These are phyloP conservation scores for Heteropelma amictum DNA, from an alignment of 2,888 invertebrate genomes.

Conservation along the genomic window DNA sequence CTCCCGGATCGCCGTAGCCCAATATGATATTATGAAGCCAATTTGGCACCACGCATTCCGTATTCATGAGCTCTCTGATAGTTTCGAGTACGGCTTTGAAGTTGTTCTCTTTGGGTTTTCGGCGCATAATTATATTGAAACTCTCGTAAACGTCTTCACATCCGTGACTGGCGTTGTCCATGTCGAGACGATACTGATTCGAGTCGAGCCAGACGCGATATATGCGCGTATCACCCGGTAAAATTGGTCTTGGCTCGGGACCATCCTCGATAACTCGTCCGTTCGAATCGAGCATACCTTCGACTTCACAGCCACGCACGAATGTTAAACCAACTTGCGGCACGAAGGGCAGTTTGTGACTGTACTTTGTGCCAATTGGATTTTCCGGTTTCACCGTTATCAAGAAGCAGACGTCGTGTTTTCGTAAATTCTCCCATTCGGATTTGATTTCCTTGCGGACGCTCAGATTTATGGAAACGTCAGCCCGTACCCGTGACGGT, in stretches of 20 bases:
- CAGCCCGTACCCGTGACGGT: slow-evolving; percentile 96
- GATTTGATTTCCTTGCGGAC: slow-evolving; percentile 94
- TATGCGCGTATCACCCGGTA: slow-evolving; percentile 93
- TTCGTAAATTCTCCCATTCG: slow-evolving; percentile 98
- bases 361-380: slow-evolving; percentile 91
- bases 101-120: slow-evolving; percentile 99
- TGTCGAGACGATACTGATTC: slow-evolving; percentile 96
- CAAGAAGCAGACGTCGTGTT: slow-evolving; percentile 98
- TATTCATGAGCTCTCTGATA: slow-evolving; percentile 99
- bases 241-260: slow-evolving; percentile 91
- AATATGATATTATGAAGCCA: slow-evolving; percentile 98
- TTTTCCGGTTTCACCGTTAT: slow-evolving; percentile 92
- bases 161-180: slow-evolving; percentile 90
- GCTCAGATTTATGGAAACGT: slow-evolving; percentile 94
- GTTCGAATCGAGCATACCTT: slow-evolving; percentile 97
- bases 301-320: slow-evolving; percentile 98
- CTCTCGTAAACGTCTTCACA: slow-evolving; percentile 93
- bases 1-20: slow-evolving; percentile 98
- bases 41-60: slow-evolving; percentile 97
- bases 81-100: slow-evolving; percentile 99
- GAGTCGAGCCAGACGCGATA: slow-evolving; percentile 97
- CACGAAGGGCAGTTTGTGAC: slow-evolving; percentile 90
- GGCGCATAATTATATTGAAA: slow-evolving; percentile 97
- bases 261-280: slow-evolving; percentile 98
- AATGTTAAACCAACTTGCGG: slow-evolving; percentile 94